Evolutionary conservation across 2,888 invertebrate species (phyloP).

Genomic region (Drosophila birchii): DNA sequence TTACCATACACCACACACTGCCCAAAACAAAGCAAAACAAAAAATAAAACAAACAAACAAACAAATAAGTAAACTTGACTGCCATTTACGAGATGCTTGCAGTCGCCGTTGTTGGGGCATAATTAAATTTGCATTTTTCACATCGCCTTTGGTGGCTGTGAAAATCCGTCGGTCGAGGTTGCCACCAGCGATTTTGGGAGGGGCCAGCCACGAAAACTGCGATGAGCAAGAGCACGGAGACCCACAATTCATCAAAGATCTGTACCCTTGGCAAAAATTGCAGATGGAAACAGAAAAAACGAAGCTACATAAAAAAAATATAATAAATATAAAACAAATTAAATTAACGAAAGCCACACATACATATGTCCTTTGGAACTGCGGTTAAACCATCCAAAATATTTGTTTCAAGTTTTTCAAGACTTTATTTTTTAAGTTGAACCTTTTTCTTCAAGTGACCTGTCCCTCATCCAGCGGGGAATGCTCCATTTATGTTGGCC

Average conservation of each 20-base stretch:
- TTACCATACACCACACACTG: background rate
- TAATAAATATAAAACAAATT: too few species aligned
- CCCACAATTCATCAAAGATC: constrained; percentile 6
- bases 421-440: too few species aligned
- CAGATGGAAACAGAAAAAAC: background rate
- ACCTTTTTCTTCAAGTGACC: background rate
- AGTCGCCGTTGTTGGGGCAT: constrained; percentile 36
- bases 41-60: constrained; percentile 25
- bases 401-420: background rate
- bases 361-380: background rate
- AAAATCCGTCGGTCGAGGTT: constrained; percentile 52
- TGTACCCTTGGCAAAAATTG: constrained; percentile 8
- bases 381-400: background rate
- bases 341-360: too few species aligned
- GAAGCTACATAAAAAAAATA: background rate
- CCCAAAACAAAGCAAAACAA: background rate
- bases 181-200: constrained; percentile 12
- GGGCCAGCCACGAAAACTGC: constrained; percentile 21
- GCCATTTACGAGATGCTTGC: constrained; percentile 30
- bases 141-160: constrained; percentile 45
- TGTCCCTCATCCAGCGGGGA: constrained; percentile 22
- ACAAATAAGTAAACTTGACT: constrained; percentile 43
- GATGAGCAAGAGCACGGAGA: constrained; percentile 5
- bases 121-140: constrained; percentile 68
- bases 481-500: constrained; percentile 27